Conservation (phyloP, 1,140 invertebrate genomes). For the Acromyrmex echinatior region DNA sequence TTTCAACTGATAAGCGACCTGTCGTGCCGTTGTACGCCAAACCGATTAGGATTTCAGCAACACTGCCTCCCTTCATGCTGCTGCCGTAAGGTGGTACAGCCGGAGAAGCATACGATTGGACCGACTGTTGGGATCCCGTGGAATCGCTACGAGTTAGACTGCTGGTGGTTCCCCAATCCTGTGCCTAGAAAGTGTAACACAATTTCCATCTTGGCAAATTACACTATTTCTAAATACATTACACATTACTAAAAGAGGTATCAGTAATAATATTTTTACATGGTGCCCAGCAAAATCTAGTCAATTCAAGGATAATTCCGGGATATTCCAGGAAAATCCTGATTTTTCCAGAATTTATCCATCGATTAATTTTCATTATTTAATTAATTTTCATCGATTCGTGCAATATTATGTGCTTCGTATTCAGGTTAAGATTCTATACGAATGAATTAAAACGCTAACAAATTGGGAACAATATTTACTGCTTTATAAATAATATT, state of each 20-base stretch:
- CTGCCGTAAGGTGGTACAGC: constrained; percentile 86
- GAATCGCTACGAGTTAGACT: constrained; percentile 96
- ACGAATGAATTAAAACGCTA: no score
- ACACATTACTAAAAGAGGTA: background rate
- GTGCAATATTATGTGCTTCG: no score
- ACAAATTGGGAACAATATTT: no score
- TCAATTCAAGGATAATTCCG: no score
- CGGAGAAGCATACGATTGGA: constrained; percentile 86
- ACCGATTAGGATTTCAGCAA: constrained; percentile 95
- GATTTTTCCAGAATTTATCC: no score
- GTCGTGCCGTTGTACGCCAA: constrained; percentile 97
- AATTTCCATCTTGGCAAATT: background rate
- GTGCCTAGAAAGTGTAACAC: constrained; percentile 70
- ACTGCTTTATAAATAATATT: no score
- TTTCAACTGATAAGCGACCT: constrained; percentile 96
- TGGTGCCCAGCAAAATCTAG: no score
- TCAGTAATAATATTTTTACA: background rate
- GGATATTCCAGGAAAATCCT: no score
- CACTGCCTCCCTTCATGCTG: constrained; percentile 92
- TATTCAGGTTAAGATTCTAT: no score
- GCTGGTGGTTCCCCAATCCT: constrained; percentile 84
- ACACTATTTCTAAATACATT: background rate
- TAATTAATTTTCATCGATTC: no score
- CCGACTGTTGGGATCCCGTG: constrained; percentile 96
- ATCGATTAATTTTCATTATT: no score